phyloP scores from a whole-genome alignment of 2,797 vertebrate species.

The Enteromius trimaculatus region DNA sequence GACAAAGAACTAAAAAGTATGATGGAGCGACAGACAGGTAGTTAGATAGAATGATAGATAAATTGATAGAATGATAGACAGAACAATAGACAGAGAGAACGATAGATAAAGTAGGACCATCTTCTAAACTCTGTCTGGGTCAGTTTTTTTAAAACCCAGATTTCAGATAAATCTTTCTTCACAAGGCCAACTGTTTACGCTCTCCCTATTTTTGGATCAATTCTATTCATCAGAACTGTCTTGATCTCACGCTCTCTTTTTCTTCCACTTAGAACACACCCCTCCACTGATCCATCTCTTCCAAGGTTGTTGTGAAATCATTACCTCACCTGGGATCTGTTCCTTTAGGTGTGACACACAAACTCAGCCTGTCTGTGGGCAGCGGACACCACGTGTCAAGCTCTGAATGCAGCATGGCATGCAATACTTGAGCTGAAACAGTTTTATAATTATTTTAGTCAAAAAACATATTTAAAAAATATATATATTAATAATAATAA shows the following conservation, averaged over 20 bases:
- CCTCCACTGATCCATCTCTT: constrained; percentile 30
- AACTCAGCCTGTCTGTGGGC: too few species aligned
- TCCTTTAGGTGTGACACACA: background rate
- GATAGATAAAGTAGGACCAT: background rate
- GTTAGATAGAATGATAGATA: background rate
- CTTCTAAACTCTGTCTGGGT: constrained; percentile 22
- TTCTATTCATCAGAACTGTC: constrained; percentile 50
- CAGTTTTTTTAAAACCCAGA: background rate
- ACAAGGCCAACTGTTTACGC: constrained; percentile 47
- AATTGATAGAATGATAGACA: background rate
- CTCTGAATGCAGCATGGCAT: background rate
- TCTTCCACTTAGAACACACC: constrained; percentile 34
- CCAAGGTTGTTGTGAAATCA: constrained; percentile 46
- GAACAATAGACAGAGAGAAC: background rate
- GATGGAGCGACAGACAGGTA: background rate
- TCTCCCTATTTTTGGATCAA: constrained; percentile 48
- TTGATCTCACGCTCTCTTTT: constrained; percentile 34
- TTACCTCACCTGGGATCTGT: constrained; percentile 22
- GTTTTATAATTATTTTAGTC: background rate
- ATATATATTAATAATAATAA: background rate
- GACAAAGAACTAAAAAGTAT: too few species aligned
- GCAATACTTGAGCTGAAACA: background rate
- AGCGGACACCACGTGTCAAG: background rate
- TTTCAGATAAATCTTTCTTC: constrained; percentile 45
- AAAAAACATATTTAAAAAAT: background rate